Conservation (phyloP, 2,797 vertebrate genomes). For the Paguma larvata region DNA sequence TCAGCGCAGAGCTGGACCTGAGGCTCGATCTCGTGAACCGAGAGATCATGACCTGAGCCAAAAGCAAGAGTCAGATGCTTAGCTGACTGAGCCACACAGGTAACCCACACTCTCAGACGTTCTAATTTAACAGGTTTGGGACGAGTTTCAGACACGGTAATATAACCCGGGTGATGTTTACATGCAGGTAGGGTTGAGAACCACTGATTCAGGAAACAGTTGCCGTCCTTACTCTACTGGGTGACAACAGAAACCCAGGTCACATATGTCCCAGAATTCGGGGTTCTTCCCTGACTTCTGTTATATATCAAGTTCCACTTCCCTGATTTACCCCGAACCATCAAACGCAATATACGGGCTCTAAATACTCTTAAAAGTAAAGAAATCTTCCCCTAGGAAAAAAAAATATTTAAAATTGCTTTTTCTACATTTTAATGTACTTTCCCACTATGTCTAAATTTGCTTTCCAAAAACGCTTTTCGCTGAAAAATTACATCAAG, state of each 20-base stretch:
- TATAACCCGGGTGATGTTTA: neutral
- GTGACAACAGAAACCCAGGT: neutral
- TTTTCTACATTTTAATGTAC: constrained; percentile 67
- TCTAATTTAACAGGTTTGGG: neutral
- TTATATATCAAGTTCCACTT: neutral
- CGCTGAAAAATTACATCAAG: constrained; percentile 39
- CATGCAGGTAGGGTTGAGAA: neutral
- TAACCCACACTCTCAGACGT: neutral
- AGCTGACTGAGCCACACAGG: too few relatives aligned
- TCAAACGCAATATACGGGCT: constrained; percentile 3
- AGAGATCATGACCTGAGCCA: too few relatives aligned
- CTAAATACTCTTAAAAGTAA: constrained; percentile 44
- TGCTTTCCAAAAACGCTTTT: constrained; percentile 70
- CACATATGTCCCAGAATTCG: neutral
- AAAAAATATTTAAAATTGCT: constrained; percentile 59
- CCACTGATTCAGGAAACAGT: neutral
- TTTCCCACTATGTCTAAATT: constrained; percentile 53
- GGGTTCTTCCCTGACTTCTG: constrained; percentile 51
- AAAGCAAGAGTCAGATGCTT: too few relatives aligned
- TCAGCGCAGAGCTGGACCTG: too few relatives aligned
- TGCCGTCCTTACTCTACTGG: neutral
- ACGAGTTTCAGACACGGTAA: neutral
- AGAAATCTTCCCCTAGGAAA: constrained; percentile 28
- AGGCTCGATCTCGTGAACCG: too few relatives aligned
- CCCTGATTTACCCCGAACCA: constrained; percentile 22